Evolutionary conservation across 2,113 vertebrate genomes (phyloP), one percentile per base, ranked within the genome.

Genomic region (Bubo bubo): DNA sequence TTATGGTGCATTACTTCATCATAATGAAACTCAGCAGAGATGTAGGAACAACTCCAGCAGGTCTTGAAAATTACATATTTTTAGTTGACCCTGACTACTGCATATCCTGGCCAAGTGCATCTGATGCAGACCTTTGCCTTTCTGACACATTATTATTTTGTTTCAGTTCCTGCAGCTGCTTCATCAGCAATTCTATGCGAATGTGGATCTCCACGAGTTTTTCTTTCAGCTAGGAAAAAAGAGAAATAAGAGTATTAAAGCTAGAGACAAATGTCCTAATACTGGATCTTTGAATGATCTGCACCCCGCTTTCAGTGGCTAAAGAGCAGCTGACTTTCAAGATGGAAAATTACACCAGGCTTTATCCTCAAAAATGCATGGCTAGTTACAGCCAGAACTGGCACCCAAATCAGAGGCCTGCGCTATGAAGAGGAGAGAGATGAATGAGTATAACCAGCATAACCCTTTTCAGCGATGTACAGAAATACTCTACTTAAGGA

Each of bases 141-240:
- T 93, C 80, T 82, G 41, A 30, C 59, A 19, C 2, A 1, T 28
- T 18, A 16, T 20, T 50, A 9, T 43, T 73, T n/a, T 49, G 14
- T 50, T 80, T 21, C 50, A 77, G 32, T 75, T 97, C 47, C 41
- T 97, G 52, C 83, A 98, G 32, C 43, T 79, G 95, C 70, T 84
- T 86, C 12, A 80, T 71, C 35, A 98, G 28, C 30, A 49, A 27
- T 47, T 97, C 89, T n/a, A 97, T 9, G 9, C 75, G 97, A 68
- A 3, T 1, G 11, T 95, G 74, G 2, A 21, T 47, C 13, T 89
- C 17, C 59, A 98, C 64, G 80, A 98, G 70, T 73, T 79, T 95
- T 79, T 96, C 72, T 95, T 98, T 98, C 72, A 98, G 37, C 98
- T 98, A 68, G 39, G 14, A 43, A n/a, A 39, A 41, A 27, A 35